These are phyloP conservation scores for Rhinophrynus dorsalis DNA, from an alignment of 2,797 vertebrate genomes.

Conservation along the genomic window DNA sequence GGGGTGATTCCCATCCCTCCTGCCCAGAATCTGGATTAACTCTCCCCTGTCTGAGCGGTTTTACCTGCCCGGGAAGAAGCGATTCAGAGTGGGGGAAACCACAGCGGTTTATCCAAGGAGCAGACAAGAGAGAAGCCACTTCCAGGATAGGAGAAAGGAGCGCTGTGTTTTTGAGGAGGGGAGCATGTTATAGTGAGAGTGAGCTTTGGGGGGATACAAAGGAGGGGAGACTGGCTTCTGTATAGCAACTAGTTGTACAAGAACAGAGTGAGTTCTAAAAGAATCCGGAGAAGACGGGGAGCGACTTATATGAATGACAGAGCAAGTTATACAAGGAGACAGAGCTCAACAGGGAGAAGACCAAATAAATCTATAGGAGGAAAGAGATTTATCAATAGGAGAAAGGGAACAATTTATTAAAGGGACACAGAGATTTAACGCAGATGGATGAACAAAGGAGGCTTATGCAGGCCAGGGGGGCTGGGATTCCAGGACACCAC, in stretches of 20 bases:
- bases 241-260: too few species aligned
- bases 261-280: too few species aligned
- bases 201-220: neutral
- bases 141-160: slow-evolving; percentile 8
- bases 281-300: too few species aligned
- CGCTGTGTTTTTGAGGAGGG: neutral
- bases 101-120: neutral
- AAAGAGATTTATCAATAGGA: neutral
- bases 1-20: neutral
- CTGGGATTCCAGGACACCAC: slow-evolving; percentile 54
- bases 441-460: slow-evolving; percentile 61
- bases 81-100: neutral
- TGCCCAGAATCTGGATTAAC: neutral
- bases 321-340: neutral
- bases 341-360: too few species aligned
- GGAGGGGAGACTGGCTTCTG: too few species aligned
- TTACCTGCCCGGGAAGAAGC: too few species aligned
- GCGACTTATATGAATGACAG: too few species aligned
- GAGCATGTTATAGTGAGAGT: neutral
- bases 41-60: neutral
- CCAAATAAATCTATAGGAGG: too few species aligned
- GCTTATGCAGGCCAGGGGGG: slow-evolving; percentile 58
- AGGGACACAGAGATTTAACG: slow-evolving; percentile 33
- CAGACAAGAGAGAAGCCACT: too few species aligned
- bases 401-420: slow-evolving; percentile 53